Base-by-base conservation (phyloP, 2,888 invertebrate species). In the Eubasilissa splendida region DNA sequence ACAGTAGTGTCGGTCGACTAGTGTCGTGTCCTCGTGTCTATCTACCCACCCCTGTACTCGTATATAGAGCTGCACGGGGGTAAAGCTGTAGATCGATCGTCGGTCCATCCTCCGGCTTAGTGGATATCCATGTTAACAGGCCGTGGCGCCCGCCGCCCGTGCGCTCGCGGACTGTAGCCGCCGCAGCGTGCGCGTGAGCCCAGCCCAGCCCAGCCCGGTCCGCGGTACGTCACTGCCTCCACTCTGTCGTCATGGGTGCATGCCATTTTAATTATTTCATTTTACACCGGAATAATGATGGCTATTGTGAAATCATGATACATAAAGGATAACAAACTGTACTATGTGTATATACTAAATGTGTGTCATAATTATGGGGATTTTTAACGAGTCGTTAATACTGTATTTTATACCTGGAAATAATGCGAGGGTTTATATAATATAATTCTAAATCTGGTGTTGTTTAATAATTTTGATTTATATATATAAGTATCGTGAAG, bases 41-140 rank as follows among this genome's bases (percentile, higher is more conserved):
- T 1, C 22, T n/a, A n/a, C 58, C 8, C 9, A 10, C 9, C 11
- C 58, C 11, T n/a, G 58, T 58, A 11, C n/a, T n/a, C 8, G 58
- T 58, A n/a, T 10, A n/a, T 10, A 58, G 4, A 58, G 12, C 14
- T 52, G 68, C 50, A 52, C 9, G 50, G 31, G 33, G 31, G 22
- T 22, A 22, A 22, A 22, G 22, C 22, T 22, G 22, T 22, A 54
- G 70, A 70, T 70, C 53, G 70, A 70, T 70, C 70, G 70, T n/a
- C 22, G 11, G 70, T 70, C 53, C 70, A 68, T 68, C 68, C 50
- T 68, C 53, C 70, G 42, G 58, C 74, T 74, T 74, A 74, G 74
- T 74, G 74, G 74, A 74, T 74, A 74, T 74, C 58, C 74, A 14
- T 74, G 74, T 74, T 74, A 74, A 74, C 74, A 74, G 71, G 54